Evolutionary conservation across 2,888 invertebrate species (phyloP), one percentile per base, ranked within the genome.

Genomic region (Mycalesis mineus): DNA sequence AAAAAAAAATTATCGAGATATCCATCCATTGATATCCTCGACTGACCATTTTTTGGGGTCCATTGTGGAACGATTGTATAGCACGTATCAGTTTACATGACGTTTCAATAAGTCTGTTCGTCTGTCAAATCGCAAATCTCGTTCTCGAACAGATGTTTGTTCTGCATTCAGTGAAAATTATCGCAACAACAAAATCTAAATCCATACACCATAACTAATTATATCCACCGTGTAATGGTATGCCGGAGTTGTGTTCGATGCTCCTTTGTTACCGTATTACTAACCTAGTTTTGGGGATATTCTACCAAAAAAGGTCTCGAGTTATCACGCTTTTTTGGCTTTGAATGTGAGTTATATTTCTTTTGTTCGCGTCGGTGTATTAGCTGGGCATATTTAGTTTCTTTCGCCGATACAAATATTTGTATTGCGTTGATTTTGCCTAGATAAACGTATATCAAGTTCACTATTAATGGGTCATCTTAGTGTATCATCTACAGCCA

Each of bases 151-250:
- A 88, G 88, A 82, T 88, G 88, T 87, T 82, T 87, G 80, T 83
- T 78, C 71, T 57, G 78, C 75, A 87, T 88, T 88, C 84, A 87
- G 22, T 73, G 75, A 82, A 83, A 83, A 85, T 88, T 88, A 88
- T 88, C 88, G 78, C 81, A 52, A 52, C 42, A 81, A 84, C 82
- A 80, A 87, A 83, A 88, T 88, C 89, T 88, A 88, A 88, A 88
- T 88, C 88, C 88, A 80, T 86, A 80, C 84, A 88, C 88, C 89
- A 89, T 88, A 86, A 78, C 88, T 89, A 89, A 89, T 89, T 88
- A 89, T 84, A 89, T 88, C 88, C 87, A 87, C 83, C 87, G 65
- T 84, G 82, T 87, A 88, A 88, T 84, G 79, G 76, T 71, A 74
- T 75, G 81, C 76, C 78, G 71, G 39, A 69, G 68, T 79, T 86